phyloP scores from a whole-genome alignment of 2,113 vertebrate genomes.

The Oophaga pumilio region DNA sequence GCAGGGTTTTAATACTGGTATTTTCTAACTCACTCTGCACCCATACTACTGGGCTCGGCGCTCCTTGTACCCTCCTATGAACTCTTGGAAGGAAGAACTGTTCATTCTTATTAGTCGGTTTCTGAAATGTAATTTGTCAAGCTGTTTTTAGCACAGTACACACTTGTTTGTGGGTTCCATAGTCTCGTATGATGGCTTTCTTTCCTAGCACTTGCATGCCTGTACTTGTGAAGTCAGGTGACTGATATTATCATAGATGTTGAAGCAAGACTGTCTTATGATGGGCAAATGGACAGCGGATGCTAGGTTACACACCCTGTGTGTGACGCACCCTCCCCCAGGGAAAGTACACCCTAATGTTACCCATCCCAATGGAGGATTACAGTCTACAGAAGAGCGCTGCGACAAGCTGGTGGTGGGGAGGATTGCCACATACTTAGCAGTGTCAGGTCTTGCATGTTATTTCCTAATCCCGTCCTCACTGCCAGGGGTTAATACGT shows the following conservation, averaged over 20 bases:
- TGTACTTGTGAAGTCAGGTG: slow-evolving; percentile 20
- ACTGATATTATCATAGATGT: background rate
- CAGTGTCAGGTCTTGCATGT: no score
- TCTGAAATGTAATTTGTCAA: no score
- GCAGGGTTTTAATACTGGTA: no score
- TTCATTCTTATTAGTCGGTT: no score
- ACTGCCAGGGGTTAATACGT: background rate
- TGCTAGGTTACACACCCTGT: slow-evolving; percentile 6
- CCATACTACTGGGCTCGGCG: no score
- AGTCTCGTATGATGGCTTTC: background rate
- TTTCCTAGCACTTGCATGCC: background rate
- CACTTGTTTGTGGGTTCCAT: background rate
- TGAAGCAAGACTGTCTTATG: background rate
- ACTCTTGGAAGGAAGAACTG: no score
- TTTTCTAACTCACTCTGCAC: no score
- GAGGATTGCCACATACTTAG: no score
- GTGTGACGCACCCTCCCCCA: background rate
- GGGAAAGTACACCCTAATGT: background rate
- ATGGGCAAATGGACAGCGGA: background rate
- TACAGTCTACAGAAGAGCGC: background rate
- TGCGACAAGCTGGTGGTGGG: no score
- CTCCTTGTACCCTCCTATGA: no score
- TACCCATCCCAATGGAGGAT: background rate
- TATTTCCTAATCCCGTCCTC: no score
- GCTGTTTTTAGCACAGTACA: no score